Conservation (phyloP, 1,140 invertebrate genomes). For the Plectus sambesii region DNA sequence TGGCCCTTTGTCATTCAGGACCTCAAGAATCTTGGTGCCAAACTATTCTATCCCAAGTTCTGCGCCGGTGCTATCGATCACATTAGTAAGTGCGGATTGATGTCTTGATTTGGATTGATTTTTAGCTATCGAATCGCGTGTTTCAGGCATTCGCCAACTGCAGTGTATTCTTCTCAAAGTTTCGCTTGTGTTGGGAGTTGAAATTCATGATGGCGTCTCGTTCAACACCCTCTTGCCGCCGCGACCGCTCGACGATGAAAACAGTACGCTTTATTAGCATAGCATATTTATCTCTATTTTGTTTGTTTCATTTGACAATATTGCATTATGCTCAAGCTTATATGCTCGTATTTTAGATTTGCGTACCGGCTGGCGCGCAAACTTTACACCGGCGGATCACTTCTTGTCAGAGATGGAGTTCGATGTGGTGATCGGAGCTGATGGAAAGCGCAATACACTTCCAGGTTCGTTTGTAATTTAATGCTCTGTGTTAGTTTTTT, state of each 20-base stretch:
- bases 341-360: no score
- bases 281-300: no score
- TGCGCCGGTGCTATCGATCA: slow-evolving; percentile 96
- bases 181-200: slow-evolving; percentile 83
- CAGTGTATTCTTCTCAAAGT: slow-evolving; percentile 93
- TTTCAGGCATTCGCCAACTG: slow-evolving; percentile 69
- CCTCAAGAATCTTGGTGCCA: slow-evolving; percentile 79
- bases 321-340: no score
- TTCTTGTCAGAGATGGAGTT: slow-evolving; percentile 86
- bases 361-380: slow-evolving; percentile 78
- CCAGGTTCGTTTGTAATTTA: slow-evolving; percentile 61
- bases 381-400: slow-evolving; percentile 67
- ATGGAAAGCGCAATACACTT: slow-evolving; percentile 89
- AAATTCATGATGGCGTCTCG: slow-evolving; percentile 80
- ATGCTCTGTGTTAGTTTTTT: no score
- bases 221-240: no score
- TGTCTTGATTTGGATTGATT: no score
- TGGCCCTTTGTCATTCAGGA: slow-evolving; percentile 99
- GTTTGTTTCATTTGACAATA: no score
- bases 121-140: slow-evolving; percentile 15
- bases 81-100: slow-evolving; percentile 60
- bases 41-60: slow-evolving; percentile 98
- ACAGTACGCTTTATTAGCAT: no score
- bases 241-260: no score
- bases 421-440: slow-evolving; percentile 86